A percentile compares a stretch with the other conserved stretches of the same genome.
Evolutionary conservation across 2,797 vertebrate species (phyloP).

Genomic region (Phalloptychus januarius): DNA sequence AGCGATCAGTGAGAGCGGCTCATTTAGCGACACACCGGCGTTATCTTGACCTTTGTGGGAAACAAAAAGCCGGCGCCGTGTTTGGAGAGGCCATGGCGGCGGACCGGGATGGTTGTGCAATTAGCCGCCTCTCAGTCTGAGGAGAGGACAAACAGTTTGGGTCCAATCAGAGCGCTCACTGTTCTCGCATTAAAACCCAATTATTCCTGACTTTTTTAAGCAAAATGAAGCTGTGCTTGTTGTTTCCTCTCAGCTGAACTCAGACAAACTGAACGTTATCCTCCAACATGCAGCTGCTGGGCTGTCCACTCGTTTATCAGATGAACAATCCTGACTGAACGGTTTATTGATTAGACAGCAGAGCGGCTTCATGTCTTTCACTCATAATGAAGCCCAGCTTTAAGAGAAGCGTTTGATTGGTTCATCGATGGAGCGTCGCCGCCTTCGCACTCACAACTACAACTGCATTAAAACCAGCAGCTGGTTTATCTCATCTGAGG

Average conservation of each 20-base stretch:
- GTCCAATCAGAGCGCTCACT: neutral
- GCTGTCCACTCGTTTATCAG: neutral
- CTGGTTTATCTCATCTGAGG: neutral
- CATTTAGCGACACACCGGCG: neutral
- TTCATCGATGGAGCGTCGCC: neutral
- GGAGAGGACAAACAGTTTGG: neutral
- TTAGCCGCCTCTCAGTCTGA: neutral
- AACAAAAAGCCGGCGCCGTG: neutral
- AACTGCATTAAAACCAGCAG: neutral
- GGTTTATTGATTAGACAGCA: neutral
- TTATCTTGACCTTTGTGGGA: slow-evolving; percentile 3
- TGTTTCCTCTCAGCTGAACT: slow-evolving; percentile 4
- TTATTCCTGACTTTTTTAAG: slow-evolving; percentile 41
- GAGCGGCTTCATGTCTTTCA: neutral
- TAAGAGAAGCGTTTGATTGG: neutral
- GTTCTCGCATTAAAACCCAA: slow-evolving; percentile 22
- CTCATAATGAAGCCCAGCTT: neutral
- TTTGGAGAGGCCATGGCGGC: neutral
- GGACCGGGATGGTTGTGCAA: neutral
- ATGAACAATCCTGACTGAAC: neutral
- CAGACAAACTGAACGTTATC: neutral
- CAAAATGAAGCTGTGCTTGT: slow-evolving; percentile 13
- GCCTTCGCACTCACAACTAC: neutral
- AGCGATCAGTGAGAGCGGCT: neutral
- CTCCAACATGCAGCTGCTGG: neutral